Base-by-base conservation (phyloP, 2,797 vertebrate species). In the Sternarchorhynchus goeldii region DNA sequence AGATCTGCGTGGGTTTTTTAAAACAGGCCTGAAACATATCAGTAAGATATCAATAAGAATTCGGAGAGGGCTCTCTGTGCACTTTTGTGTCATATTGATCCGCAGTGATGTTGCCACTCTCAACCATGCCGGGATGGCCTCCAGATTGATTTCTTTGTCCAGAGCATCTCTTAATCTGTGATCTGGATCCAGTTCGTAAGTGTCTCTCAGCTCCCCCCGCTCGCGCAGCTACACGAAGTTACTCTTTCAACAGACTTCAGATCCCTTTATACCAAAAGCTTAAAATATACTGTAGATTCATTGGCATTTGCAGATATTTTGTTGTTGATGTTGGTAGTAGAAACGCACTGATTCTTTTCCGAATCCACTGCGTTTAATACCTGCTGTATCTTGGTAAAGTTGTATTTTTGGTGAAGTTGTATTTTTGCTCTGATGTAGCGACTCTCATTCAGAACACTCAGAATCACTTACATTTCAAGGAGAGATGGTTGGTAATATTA, bases 41-140 rank as follows among this genome's bases (percentile, higher is more conserved):
- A 25, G 25, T 25, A 25, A 25, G 25, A 25, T 25, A 25, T 25
- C 34, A 66, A 21, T 66, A 41, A 76, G 39, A 31, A 72, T 36
- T 63, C 21, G 67, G 70, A 59, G 60, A 63, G 56, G 59, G n/a
- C 17, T 20, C 14, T 55, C 36, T 58, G 31, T 57, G 17, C n/a
- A 29, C 68, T 57, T 34, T 71, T 36, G 69, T 56, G 21, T 36
- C 1, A 20, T 25, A 66, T 66, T n/a, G 64, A 66, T 66, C 36
- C 14, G 36, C n/a, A 39, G 2, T 45, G 64, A 66, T 21, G 64
- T 39, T 58, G 59, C 60, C 50, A 36, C 60, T 36, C 18, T 78
- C 59, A 39, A 10, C n/a, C 68, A 65, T 39, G 76, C 50, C 63
- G 68, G 50, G 70, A 34, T 68, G 77, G 73, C 58, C 55, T 8